A percentile compares a stretch with the other conserved stretches of the same genome.
phyloP scores from a whole-genome alignment of 2,113 vertebrate species.

The Piaya cayana region DNA sequence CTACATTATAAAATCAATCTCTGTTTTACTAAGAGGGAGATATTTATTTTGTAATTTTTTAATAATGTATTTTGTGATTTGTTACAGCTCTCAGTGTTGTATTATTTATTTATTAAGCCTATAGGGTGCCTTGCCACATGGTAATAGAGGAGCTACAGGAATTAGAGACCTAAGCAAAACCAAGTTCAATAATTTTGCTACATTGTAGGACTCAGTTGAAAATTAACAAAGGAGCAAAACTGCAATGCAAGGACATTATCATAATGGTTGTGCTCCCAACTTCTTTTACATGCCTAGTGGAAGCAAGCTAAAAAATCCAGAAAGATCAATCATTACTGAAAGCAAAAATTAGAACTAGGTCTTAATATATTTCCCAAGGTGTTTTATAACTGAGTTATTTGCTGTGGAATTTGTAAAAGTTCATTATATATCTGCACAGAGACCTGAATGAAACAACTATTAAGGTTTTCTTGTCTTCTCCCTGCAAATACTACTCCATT shows the following conservation, averaged over 20 bases:
- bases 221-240: constrained; percentile 71
- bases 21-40: constrained; percentile 72
- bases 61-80: constrained; percentile 80
- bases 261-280: background rate
- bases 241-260: constrained; percentile 46
- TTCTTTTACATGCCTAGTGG: background rate
- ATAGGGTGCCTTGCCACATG: constrained; percentile 64
- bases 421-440: background rate
- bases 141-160: constrained; percentile 69
- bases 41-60: constrained; percentile 81
- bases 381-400: constrained; percentile 25
- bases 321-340: background rate
- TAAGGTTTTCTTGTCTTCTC: background rate
- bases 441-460: background rate
- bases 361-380: background rate
- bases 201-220: constrained; percentile 52
- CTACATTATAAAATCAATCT: constrained; percentile 77
- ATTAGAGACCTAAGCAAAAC: constrained; percentile 75
- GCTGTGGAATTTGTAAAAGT: background rate
- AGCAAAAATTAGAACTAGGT: constrained; percentile 11
- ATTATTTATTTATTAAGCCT: constrained; percentile 79
- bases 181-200: constrained; percentile 64
- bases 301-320: background rate
- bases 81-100: constrained; percentile 66
- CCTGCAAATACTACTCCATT: background rate